These are phyloP conservation scores for Mya arenaria DNA, from an alignment of 1,140 invertebrate species.

Conservation along the genomic window DNA sequence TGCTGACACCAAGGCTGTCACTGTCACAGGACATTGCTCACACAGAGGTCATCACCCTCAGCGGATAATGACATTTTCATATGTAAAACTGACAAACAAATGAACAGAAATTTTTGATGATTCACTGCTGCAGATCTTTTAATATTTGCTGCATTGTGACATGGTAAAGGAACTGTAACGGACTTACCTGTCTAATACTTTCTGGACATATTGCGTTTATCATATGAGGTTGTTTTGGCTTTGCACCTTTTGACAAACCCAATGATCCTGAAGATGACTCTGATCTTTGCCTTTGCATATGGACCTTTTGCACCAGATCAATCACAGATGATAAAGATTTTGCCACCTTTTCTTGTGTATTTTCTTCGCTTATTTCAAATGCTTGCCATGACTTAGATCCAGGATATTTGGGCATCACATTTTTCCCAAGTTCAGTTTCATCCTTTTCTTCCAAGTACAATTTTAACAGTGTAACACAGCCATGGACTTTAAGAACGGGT, in stretches of 20 bases:
- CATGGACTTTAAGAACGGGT: neutral
- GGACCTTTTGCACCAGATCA: neutral
- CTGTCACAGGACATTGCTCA: no score
- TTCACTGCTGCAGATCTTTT: neutral
- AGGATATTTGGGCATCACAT: neutral
- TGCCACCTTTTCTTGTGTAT: neutral
- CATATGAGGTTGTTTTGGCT: neutral
- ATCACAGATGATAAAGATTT: slow-evolving; percentile 1
- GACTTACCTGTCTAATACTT: slow-evolving; percentile 22
- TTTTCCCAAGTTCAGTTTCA: neutral
- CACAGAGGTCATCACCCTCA: no score
- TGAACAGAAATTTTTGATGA: neutral
- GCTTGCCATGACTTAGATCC: neutral
- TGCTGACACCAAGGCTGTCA: neutral
- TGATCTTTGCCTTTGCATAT: neutral
- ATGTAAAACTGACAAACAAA: no score
- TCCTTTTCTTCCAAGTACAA: slow-evolving; percentile 1
- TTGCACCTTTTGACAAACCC: neutral
- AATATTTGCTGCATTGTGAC: neutral
- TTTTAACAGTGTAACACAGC: slow-evolving; percentile 7
- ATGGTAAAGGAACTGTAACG: neutral
- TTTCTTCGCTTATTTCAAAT: neutral
- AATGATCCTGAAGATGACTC: neutral
- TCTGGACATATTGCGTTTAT: slow-evolving; percentile 8
- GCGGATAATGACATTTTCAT: no score